Conservation (phyloP, 2,888 invertebrate genomes). For the Drosophila suboccidentalis region DNA sequence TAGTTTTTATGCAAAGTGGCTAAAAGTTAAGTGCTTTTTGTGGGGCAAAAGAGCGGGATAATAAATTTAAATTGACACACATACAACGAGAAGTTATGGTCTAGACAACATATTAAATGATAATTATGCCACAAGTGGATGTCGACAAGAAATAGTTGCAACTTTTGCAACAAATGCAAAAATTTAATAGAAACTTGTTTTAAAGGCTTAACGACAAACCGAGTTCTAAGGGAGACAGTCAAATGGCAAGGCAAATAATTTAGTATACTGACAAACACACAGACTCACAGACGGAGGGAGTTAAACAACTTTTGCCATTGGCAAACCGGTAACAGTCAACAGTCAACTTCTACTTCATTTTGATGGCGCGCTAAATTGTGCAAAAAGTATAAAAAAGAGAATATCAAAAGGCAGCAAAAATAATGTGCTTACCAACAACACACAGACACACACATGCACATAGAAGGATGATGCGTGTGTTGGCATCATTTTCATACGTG, state of each 20-base stretch:
- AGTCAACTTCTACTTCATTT: conserved; percentile 69
- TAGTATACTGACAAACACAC: conserved; percentile 10
- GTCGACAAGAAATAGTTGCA: conserved; percentile 34
- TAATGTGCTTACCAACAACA: conserved; percentile 48
- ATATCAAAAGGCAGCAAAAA: conserved; percentile 65
- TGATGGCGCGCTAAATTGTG: conserved; percentile 73
- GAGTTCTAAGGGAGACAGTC: conserved; percentile 30
- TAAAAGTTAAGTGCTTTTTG: conserved; percentile 5
- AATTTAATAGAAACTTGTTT: conserved; percentile 9
- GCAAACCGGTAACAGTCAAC: conserved; percentile 48
- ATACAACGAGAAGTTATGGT: conserved; percentile 43
- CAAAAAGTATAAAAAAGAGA: conserved; percentile 55
- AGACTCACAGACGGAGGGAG: not conserved
- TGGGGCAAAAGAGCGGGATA: not conserved
- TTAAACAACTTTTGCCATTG: conserved; percentile 44
- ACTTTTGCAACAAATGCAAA: conserved; percentile 10
- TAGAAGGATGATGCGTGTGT: conserved; percentile 55
- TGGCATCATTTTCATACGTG: conserved; percentile 73
- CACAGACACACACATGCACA: conserved; percentile 21
- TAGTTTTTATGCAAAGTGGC: conserved; percentile 32
- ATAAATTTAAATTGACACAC: conserved; percentile 30
- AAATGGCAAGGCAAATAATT: conserved; percentile 60
- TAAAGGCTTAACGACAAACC: conserved; percentile 17
- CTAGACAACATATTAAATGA: conserved; percentile 55
- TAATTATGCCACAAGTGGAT: conserved; percentile 51